These are phyloP conservation scores for Fulica atra DNA, from an alignment of 2,113 vertebrate species.

Conservation along the genomic window DNA sequence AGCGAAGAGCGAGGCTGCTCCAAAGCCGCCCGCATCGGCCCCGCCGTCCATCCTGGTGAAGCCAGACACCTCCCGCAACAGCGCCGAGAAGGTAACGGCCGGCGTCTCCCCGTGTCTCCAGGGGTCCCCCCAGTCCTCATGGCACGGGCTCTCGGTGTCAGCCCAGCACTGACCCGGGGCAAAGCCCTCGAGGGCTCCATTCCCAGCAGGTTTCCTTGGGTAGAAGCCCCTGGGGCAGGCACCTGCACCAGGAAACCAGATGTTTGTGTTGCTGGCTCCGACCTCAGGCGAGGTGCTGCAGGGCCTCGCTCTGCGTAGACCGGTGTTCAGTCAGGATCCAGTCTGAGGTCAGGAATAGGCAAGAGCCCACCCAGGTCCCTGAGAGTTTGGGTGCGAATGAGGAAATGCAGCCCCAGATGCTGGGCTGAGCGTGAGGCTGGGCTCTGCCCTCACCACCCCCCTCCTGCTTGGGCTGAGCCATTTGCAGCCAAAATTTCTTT, in stretches of 20 bases:
- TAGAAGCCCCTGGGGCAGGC: neutral
- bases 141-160: neutral
- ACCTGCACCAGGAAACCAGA: fast-evolving
- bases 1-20: conserved; percentile 68
- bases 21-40: conserved; percentile 68
- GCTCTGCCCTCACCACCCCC: neutral
- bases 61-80: conserved; percentile 85
- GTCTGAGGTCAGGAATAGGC: neutral
- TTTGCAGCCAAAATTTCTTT: neutral
- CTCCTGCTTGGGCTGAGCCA: neutral
- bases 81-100: conserved; percentile 85
- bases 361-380: neutral
- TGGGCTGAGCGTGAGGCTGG: neutral
- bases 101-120: fast-evolving
- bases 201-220: fast-evolving
- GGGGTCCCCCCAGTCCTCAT: no score
- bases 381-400: neutral
- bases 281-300: neutral
- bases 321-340: neutral
- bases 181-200: fast-evolving
- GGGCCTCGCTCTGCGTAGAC: neutral
- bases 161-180: fast-evolving
- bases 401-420: fast-evolving
- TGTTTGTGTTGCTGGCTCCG: fast-evolving
- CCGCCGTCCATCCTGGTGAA: conserved; percentile 93